Evolutionary conservation across 2,888 invertebrate species (phyloP).

Genomic region (Drosophila meridiana): DNA sequence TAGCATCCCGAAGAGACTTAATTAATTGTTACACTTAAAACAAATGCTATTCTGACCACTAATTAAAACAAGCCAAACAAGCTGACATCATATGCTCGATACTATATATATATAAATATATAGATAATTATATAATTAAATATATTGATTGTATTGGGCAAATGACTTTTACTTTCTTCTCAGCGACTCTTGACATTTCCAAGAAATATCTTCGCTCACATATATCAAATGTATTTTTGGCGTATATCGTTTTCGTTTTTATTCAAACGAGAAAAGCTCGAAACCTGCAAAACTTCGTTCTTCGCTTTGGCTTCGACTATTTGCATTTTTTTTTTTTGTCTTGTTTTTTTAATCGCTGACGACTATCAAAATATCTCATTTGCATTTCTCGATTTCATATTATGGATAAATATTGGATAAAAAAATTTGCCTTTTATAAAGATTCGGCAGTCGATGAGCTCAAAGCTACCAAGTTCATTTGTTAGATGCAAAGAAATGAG

Average conservation of each 20-base stretch:
- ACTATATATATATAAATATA: background rate
- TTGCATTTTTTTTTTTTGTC: constrained; percentile 20
- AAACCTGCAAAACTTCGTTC: constrained; percentile 29
- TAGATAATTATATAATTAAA: background rate
- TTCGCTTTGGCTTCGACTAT: constrained; percentile 23
- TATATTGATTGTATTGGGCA: constrained; percentile 6
- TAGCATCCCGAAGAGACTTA: background rate
- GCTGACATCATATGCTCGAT: constrained; percentile 52
- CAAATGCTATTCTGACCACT: constrained; percentile 16
- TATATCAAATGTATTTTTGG: constrained; percentile 26
- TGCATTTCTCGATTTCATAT: constrained; percentile 70
- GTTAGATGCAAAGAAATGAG: constrained; percentile 30
- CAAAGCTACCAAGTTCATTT: constrained; percentile 5
- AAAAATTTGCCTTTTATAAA: constrained; percentile 15
- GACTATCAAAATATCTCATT: constrained; percentile 53
- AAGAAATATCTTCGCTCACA: background rate
- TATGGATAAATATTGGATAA: constrained; percentile 42
- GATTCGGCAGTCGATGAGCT: constrained; percentile 8
- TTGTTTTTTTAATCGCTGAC: constrained; percentile 31
- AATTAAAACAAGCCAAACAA: constrained; percentile 29
- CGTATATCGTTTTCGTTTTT: constrained; percentile 59
- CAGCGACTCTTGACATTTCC: constrained; percentile 67
- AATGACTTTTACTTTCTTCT: constrained; percentile 69
- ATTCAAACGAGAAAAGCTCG: constrained; percentile 38
- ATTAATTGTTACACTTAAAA: constrained; percentile 22